phyloP scores from a whole-genome alignment of 2,888 invertebrate genomes.

The Chymomyza amoena region DNA sequence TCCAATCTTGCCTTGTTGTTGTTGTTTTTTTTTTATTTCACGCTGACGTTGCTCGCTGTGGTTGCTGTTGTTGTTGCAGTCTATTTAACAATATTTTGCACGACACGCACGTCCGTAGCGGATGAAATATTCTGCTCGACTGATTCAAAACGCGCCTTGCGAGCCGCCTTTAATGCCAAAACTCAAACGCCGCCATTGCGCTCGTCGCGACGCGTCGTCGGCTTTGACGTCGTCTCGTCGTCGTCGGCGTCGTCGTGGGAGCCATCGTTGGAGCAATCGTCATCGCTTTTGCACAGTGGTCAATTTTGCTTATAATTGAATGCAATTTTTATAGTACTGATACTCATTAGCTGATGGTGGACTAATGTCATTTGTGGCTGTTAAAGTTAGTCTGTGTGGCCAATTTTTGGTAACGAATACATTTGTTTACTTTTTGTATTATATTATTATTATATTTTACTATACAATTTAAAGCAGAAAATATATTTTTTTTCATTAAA shows the following conservation, averaged over 20 bases:
- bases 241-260: background rate
- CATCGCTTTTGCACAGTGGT: background rate
- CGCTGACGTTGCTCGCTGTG: background rate
- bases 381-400: too few relatives aligned
- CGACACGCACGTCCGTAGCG: slow-evolving; percentile 56
- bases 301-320: too few relatives aligned
- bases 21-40: background rate
- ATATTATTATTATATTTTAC: too few relatives aligned
- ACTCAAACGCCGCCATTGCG: background rate
- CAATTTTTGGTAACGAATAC: too few relatives aligned
- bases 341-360: too few relatives aligned
- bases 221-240: background rate
- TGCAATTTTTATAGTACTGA: too few relatives aligned
- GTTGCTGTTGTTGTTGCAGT: slow-evolving; percentile 17
- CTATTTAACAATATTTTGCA: slow-evolving; percentile 1
- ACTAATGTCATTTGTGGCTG: too few relatives aligned
- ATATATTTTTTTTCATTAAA: too few relatives aligned
- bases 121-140: slow-evolving; percentile 76
- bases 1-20: background rate
- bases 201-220: background rate
- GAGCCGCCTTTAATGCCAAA: slow-evolving; percentile 20
- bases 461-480: too few relatives aligned
- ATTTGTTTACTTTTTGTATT: too few relatives aligned
- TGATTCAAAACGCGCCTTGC: slow-evolving; percentile 42
- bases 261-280: background rate